Percentiles rank a stretch among this genome's conserved stretches.
These are phyloP conservation scores for Poecilia wingei DNA, from an alignment of 2,797 vertebrate species.

Conservation along the genomic window DNA sequence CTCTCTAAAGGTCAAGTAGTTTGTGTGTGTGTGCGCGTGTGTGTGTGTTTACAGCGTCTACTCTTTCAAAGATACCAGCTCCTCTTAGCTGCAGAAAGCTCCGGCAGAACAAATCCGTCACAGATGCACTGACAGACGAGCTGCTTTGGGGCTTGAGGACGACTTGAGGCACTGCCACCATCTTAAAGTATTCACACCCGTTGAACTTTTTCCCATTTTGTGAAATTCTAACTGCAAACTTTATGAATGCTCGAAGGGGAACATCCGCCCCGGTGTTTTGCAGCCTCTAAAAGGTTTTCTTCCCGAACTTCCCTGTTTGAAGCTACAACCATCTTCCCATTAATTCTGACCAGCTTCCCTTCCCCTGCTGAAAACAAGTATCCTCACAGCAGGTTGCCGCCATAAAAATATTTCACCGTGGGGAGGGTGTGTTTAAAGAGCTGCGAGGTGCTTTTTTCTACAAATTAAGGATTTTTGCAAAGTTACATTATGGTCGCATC, in stretches of 20 bases:
- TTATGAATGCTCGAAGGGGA: not conserved
- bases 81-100: conserved; percentile 49
- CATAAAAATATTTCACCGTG: not conserved
- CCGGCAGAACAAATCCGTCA: conserved; percentile 59
- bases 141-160: conserved; percentile 35
- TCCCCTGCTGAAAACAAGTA: conserved; percentile 1
- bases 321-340: not conserved
- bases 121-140: conserved; percentile 54
- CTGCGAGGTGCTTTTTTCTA: not conserved
- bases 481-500: not conserved
- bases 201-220: not conserved
- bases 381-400: not conserved
- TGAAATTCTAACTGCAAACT: not conserved
- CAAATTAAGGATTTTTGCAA: not conserved
- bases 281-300: not conserved
- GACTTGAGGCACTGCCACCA: conserved; percentile 38
- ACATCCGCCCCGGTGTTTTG: not conserved
- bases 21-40: conserved; percentile 17
- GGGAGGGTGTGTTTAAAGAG: not conserved
- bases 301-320: not conserved
- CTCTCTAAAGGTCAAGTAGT: conserved; percentile 71
- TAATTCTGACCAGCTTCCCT: conserved; percentile 1
- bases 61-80: conserved; percentile 51
- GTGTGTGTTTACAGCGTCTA: conserved; percentile 34
- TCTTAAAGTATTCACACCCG: conserved; percentile 1